A percentile compares a stretch with the other conserved stretches of the same genome.
phyloP scores from a whole-genome alignment of 2,113 vertebrate species.

The Calypte anna region DNA sequence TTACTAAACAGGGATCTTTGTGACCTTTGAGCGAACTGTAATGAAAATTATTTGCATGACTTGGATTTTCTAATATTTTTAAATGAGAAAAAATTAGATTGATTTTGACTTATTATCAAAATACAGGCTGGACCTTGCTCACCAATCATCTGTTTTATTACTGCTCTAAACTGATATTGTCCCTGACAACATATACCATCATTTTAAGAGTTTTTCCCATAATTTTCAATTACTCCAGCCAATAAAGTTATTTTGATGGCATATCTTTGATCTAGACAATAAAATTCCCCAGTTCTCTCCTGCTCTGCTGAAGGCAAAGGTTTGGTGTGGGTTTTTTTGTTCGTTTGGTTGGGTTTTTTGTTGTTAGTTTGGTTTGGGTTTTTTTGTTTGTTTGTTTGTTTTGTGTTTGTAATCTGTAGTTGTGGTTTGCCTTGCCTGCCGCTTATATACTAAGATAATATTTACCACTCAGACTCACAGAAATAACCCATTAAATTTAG shows the following conservation, averaged over 20 bases:
- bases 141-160: neutral
- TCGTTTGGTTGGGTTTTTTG: no score
- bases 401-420: accelerated
- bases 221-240: neutral
- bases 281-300: neutral
- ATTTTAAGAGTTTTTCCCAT: neutral
- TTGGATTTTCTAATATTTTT: neutral
- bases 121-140: neutral
- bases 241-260: neutral
- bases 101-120: neutral
- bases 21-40: neutral
- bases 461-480: neutral
- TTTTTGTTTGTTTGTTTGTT: no score
- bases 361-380: no score
- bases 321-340: neutral
- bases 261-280: neutral
- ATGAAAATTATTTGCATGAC: neutral
- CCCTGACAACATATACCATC: neutral
- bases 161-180: neutral
- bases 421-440: neutral
- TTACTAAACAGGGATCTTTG: neutral
- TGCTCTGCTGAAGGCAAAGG: neutral
- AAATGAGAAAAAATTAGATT: neutral
- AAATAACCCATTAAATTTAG: neutral
- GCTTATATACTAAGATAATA: neutral